Percentiles rank a stretch among this genome's conserved stretches.
Conservation (phyloP, 1,140 invertebrate species). For the Glomeris maerens region DNA sequence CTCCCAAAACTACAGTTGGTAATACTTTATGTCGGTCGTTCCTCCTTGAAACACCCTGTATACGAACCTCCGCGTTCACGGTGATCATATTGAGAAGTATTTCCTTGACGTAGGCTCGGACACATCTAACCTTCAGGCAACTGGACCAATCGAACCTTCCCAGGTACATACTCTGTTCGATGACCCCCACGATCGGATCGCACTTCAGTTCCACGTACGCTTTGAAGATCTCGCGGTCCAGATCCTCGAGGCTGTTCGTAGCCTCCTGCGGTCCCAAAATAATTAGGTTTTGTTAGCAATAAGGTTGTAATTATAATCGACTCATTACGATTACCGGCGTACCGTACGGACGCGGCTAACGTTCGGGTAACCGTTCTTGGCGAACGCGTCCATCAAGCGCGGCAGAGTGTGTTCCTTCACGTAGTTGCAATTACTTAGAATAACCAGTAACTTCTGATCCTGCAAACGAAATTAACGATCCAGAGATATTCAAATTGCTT, state of each 20-base stretch:
- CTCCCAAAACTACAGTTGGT: background rate
- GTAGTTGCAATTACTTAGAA: conserved; percentile 78
- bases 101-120: conserved; percentile 81
- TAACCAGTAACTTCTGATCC: conserved; percentile 47
- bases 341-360: background rate
- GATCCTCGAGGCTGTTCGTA: conserved; percentile 24
- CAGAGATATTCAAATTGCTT: too few relatives aligned
- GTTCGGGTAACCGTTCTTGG: conserved; percentile 52
- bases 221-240: conserved; percentile 35
- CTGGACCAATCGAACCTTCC: conserved; percentile 74
- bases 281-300: background rate
- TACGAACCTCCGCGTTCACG: conserved; percentile 71
- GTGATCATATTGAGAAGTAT: conserved; percentile 79
- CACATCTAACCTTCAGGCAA: conserved; percentile 50
- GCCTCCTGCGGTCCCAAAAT: conserved; percentile 16
- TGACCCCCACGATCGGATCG: conserved; percentile 75
- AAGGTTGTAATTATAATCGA: background rate
- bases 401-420: conserved; percentile 57
- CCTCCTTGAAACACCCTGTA: background rate
- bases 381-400: conserved; percentile 45
- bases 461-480: background rate
- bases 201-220: conserved; percentile 79
- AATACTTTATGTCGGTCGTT: background rate
- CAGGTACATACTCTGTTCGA: conserved; percentile 89
- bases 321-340: background rate